These are phyloP conservation scores for Percopsis omiscomaycus DNA, from an alignment of 2,797 vertebrate species.

Conservation along the genomic window DNA sequence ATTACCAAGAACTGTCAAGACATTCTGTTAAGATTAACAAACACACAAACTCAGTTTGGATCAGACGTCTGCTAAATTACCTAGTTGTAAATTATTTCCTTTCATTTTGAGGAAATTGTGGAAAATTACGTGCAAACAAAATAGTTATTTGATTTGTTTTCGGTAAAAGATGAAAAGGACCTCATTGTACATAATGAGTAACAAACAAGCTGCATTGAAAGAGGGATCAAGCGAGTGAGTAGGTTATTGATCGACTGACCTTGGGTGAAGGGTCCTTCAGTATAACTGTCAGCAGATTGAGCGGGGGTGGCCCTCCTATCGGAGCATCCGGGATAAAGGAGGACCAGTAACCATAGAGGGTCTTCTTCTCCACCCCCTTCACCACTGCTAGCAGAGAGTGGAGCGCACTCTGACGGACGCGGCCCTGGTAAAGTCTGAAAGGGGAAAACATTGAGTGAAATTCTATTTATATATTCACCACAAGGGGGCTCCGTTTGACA, in stretches of 20 bases:
- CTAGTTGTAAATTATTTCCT: too few relatives aligned
- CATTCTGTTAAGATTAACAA: too few relatives aligned
- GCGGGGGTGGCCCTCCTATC: constrained; percentile 85
- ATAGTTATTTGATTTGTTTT: too few relatives aligned
- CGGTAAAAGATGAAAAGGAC: too few relatives aligned
- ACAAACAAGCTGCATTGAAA: too few relatives aligned
- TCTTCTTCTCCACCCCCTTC: constrained; percentile 89
- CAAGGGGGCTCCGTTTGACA: neutral
- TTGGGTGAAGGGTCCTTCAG: constrained; percentile 95
- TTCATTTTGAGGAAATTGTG: too few relatives aligned
- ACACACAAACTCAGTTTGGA: too few relatives aligned
- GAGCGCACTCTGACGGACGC: constrained; percentile 89
- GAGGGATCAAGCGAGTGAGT: neutral
- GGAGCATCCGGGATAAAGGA: constrained; percentile 92
- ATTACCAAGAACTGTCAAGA: too few relatives aligned
- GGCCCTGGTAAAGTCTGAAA: constrained; percentile 85
- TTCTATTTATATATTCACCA: neutral
- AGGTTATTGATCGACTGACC: constrained; percentile 31
- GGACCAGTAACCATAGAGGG: constrained; percentile 96
- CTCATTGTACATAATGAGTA: neutral
- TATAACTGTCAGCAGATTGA: constrained; percentile 90
- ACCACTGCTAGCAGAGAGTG: constrained; percentile 89
- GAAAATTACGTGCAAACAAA: too few relatives aligned
- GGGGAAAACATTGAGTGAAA: neutral
- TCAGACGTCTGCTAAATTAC: too few relatives aligned